These are phyloP conservation scores for Tuberolachnus salignus DNA, from an alignment of 2,888 invertebrate genomes.

Conservation along the genomic window DNA sequence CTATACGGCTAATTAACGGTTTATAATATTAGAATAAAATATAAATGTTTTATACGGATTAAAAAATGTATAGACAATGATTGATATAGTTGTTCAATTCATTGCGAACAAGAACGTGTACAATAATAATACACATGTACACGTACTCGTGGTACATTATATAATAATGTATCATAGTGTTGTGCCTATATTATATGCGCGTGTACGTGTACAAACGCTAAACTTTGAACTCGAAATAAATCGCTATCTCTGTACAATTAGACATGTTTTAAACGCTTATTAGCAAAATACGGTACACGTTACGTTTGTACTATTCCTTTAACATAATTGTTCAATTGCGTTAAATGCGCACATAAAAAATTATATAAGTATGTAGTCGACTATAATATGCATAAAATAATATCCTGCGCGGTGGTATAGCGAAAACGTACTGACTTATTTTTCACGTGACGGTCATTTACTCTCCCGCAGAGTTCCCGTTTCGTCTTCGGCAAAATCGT, in stretches of 20 bases:
- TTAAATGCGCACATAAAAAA: not conserved
- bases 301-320: not conserved
- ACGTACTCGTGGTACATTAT: not conserved
- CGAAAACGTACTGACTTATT: not conserved
- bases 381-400: not conserved
- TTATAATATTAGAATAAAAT: no score
- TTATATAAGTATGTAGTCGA: not conserved
- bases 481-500: no score
- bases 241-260: not conserved
- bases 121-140: not conserved
- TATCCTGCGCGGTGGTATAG: not conserved
- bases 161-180: not conserved
- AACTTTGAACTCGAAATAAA: constrained; percentile 10
- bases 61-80: not conserved
- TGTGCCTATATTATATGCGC: no score
- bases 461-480: no score
- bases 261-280: not conserved
- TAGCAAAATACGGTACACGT: not conserved
- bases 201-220: not conserved
- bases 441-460: no score
- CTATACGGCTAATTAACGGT: no score
- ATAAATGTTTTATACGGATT: not conserved
- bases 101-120: not conserved
- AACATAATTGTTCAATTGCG: not conserved
- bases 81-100: not conserved